Percentiles rank a stretch among this genome's conserved stretches.
These are phyloP conservation scores for Caenorhabditis angaria DNA, from an alignment of 2,888 invertebrate species.

Conservation along the genomic window DNA sequence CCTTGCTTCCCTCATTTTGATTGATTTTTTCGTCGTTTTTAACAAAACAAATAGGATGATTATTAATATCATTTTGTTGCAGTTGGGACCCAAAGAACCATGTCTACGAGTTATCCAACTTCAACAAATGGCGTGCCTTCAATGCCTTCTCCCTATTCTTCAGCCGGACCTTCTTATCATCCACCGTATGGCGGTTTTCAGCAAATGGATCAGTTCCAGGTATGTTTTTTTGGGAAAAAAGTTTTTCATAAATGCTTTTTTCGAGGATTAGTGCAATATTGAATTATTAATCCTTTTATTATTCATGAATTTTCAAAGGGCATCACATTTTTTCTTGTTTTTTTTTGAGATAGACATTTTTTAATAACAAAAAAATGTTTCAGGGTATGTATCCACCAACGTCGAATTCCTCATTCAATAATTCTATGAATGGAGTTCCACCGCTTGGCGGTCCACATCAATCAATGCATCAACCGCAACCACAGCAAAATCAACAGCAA, in stretches of 20 bases:
- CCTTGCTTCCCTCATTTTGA: constrained; percentile 4
- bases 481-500: background rate
- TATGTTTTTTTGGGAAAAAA: too few relatives aligned
- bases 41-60: background rate
- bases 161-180: constrained; percentile 8
- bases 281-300: background rate
- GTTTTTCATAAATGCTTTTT: too few relatives aligned
- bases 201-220: constrained; percentile 6
- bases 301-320: background rate
- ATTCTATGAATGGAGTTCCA: background rate
- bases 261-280: background rate
- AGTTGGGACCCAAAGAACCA: constrained; percentile 13
- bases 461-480: background rate
- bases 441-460: background rate
- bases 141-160: constrained; percentile 23
- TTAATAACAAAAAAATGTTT: background rate
- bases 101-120: constrained; percentile 45
- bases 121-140: constrained; percentile 29
- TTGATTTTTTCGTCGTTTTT: background rate
- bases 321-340: too few relatives aligned
- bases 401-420: background rate
- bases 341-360: background rate
- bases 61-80: background rate
- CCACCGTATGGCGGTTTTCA: constrained; percentile 3
- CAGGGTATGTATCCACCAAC: background rate